Base-by-base conservation (phyloP, 2,113 vertebrate species). In the Ascaphus truei region DNA sequence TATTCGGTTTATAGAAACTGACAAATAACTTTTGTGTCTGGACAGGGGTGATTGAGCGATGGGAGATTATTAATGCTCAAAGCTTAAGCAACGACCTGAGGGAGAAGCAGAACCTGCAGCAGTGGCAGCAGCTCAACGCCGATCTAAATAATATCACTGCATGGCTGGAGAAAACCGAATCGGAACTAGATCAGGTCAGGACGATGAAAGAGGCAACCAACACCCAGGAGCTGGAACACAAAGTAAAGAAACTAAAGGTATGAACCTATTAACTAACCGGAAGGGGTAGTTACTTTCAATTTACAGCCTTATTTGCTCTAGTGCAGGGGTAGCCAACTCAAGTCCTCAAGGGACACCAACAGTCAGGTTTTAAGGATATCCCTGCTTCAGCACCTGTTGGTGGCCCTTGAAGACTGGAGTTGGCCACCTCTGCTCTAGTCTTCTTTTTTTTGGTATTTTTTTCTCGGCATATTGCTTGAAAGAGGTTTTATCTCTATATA, bases 21-120 rank as follows among this genome's bases (percentile, higher is more conserved):
- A n/a, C n/a, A n/a, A n/a, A n/a, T n/a, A n/a, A n/a, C n/a, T 66
- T 8, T 57, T 61, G 20, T 78, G 0, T 73, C n/a, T 27, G 55
- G 71, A 45, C 76, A 98, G 96, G 90, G 22, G 85, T 92, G 77
- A 94, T 96, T n/a, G 90, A 92, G 72, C 90, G 91, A 64, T 98
- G 96, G 96, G 93, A 96, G 76, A 86, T 94, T 71, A 78, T 93
- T 0, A 90, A 92, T 72, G 91, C 88, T 0, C 90, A 87, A 30
- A 84, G 83, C 20, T 78, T 86, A 31, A 78, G 68, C 66, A 73
- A 73, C 1, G 81, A 90, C 26, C 71, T 85, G 1, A 71, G 85
- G 33, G 59, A 82, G 58, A 85, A 89, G 68, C 85, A 83, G 67
- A 85, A 88, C 27, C 50, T 84, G 68, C 79, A 93, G 78, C 87